Percentiles rank a stretch among this genome's conserved stretches.
Conservation (phyloP, 2,888 invertebrate genomes). For the Aleiodes leptofemur region DNA sequence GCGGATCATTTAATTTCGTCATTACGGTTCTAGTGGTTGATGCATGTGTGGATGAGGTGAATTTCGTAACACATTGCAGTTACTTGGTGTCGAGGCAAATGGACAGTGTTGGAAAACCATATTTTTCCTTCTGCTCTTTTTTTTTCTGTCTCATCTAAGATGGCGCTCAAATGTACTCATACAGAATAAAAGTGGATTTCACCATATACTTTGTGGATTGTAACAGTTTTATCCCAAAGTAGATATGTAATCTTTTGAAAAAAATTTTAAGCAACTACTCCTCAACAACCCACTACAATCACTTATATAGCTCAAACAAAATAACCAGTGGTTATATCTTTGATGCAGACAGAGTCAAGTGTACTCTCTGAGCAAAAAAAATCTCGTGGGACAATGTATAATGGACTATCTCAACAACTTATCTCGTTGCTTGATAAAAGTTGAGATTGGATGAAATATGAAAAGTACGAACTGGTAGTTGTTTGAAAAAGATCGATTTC, state of each 20-base stretch:
- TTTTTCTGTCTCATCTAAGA: neutral
- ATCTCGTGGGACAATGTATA: constrained; percentile 14
- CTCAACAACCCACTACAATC: no score
- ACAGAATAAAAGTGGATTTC: no score
- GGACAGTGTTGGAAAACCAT: constrained; percentile 1
- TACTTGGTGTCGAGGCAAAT: constrained; percentile 9
- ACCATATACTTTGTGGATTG: no score
- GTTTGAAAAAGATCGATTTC: constrained; percentile 39
- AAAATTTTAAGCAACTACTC: no score
- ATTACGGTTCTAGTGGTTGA: neutral
- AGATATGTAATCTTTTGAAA: no score
- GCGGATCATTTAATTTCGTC: constrained; percentile 27
- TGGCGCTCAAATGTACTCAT: no score
- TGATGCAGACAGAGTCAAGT: constrained; percentile 21
- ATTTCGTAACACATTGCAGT: constrained; percentile 7
- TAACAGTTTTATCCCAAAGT: no score
- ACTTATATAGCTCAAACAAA: constrained; percentile 6
- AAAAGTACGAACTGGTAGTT: constrained; percentile 22
- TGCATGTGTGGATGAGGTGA: constrained; percentile 7
- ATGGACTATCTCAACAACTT: constrained; percentile 22
- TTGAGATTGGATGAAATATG: constrained; percentile 15
- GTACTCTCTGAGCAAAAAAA: neutral
- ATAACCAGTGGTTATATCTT: neutral
- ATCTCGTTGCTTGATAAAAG: constrained; percentile 15
- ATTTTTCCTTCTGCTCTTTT: neutral